Evolutionary conservation across 1,140 invertebrate species (phyloP).

Genomic region (Bombus haemorrhoidalis): DNA sequence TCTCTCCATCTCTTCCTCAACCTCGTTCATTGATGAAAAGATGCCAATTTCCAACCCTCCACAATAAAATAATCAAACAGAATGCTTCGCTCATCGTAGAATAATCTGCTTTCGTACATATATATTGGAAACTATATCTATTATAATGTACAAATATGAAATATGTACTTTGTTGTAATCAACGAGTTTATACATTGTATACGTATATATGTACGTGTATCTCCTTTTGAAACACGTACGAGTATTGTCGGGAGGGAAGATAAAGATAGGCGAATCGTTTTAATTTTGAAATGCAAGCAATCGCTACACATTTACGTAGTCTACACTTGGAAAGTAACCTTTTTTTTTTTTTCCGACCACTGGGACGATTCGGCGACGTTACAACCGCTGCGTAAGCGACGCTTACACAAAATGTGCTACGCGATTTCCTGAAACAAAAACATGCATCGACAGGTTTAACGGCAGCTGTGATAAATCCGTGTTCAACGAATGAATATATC

Average conservation of each 20-base stretch:
- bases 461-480: neutral
- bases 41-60: slow-evolving; percentile 65
- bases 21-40: slow-evolving; percentile 30
- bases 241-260: neutral
- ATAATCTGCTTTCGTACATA: slow-evolving; percentile 21
- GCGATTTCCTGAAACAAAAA: slow-evolving; percentile 72
- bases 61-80: slow-evolving; percentile 59
- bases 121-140: slow-evolving; percentile 4
- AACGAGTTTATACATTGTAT: slow-evolving; percentile 14
- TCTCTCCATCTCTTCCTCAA: slow-evolving; percentile 27
- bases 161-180: neutral
- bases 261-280: neutral
- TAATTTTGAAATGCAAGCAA: neutral
- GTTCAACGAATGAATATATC: neutral
- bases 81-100: slow-evolving; percentile 45
- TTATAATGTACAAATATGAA: slow-evolving; percentile 33
- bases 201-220: too few relatives aligned
- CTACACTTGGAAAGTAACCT: neutral
- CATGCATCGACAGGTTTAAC: slow-evolving; percentile 43
- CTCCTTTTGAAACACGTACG: neutral
- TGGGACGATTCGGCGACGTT: neutral
- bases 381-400: neutral
- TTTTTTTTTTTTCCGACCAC: neutral
- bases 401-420: neutral
- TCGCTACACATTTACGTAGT: neutral